These are phyloP conservation scores for Zeus faber DNA, from an alignment of 2,113 vertebrate species.

Conservation along the genomic window DNA sequence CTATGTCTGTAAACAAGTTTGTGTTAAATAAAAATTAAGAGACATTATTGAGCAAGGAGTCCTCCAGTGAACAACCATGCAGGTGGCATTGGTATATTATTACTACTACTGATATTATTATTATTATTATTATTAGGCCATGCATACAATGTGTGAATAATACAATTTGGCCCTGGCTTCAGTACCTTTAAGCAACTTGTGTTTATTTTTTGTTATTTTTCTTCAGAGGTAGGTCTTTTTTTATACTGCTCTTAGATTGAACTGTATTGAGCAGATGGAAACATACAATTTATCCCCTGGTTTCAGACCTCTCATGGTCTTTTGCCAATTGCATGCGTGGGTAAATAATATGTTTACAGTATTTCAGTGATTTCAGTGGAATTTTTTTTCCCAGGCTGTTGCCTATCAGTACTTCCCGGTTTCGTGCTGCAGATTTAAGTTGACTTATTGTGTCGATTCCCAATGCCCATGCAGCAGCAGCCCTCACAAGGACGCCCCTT, in stretches of 20 bases:
- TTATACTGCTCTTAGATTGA: neutral
- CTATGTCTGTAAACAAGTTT: constrained; percentile 55
- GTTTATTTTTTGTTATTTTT: constrained; percentile 9
- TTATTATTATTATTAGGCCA: neutral
- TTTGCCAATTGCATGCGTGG: no score
- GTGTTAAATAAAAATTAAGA: constrained; percentile 23
- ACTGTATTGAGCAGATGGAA: neutral
- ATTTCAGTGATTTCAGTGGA: neutral
- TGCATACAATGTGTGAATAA: no score
- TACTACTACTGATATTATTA: neutral
- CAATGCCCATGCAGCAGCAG: neutral
- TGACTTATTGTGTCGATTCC: no score
- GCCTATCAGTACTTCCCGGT: neutral
- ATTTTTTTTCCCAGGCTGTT: neutral
- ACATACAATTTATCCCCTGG: neutral
- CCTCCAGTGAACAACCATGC: no score
- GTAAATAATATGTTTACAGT: neutral
- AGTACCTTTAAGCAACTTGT: constrained; percentile 17
- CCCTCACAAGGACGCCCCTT: neutral
- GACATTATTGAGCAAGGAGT: no score
- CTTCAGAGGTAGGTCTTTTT: neutral
- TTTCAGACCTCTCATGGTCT: neutral
- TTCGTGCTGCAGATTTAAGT: neutral
- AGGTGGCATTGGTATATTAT: constrained; percentile 9
- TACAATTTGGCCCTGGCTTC: constrained; percentile 20